A percentile compares a stretch with the other conserved stretches of the same genome.
These are phyloP conservation scores for Bolborhynchus lineola DNA, from an alignment of 2,113 vertebrate species.

Conservation along the genomic window DNA sequence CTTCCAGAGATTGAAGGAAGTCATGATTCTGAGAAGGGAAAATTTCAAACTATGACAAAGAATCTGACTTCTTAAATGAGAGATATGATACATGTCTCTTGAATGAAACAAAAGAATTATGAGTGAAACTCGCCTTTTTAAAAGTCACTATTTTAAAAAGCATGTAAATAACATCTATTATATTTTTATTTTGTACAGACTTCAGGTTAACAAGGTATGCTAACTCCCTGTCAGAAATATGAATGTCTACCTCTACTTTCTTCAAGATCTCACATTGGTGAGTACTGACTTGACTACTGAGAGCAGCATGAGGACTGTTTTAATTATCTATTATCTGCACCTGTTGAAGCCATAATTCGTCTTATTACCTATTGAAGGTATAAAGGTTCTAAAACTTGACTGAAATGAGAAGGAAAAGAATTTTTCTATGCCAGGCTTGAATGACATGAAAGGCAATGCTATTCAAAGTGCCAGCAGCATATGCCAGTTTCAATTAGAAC, in stretches of 20 bases:
- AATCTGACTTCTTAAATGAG: constrained; percentile 3
- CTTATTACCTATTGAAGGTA: neutral
- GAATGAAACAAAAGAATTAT: constrained; percentile 16
- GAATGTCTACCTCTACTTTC: neutral
- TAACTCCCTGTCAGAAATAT: neutral
- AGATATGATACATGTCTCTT: neutral
- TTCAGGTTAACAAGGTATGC: neutral
- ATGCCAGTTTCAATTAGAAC: constrained; percentile 38
- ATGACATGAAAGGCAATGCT: neutral
- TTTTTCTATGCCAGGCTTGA: neutral
- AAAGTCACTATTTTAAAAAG: neutral
- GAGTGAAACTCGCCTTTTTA: neutral
- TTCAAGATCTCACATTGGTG: neutral
- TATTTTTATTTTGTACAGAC: neutral
- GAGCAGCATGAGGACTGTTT: neutral
- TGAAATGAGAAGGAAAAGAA: neutral
- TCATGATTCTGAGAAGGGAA: neutral
- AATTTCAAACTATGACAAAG: neutral
- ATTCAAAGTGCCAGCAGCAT: constrained; percentile 10
- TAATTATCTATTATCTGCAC: neutral
- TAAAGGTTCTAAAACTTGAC: neutral
- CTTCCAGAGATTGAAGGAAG: constrained; percentile 29
- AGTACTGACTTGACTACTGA: neutral
- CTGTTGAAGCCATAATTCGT: neutral
- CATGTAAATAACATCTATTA: neutral